Evolutionary conservation across 2,888 invertebrate species (phyloP).

Genomic region (Liposcelis brunnea): DNA sequence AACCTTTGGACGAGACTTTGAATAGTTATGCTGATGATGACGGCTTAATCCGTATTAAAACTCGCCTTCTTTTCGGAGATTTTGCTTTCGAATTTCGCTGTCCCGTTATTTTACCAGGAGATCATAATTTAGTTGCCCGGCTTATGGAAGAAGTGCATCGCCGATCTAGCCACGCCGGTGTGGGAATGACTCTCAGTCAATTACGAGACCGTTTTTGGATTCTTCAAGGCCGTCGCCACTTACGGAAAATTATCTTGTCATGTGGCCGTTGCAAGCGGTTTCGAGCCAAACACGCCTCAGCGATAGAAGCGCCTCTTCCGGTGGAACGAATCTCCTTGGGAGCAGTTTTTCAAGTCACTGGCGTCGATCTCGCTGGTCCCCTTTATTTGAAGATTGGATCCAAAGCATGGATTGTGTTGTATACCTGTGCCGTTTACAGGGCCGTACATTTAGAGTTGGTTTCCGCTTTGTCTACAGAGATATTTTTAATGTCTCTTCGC

Average conservation of each 20-base stretch:
- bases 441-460: background rate
- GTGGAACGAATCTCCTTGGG: background rate
- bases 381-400: slow-evolving; percentile 11
- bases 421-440: background rate
- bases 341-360: background rate
- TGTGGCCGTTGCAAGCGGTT: background rate
- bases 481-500: background rate
- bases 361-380: slow-evolving; percentile 13
- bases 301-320: background rate
- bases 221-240: slow-evolving; percentile 11
- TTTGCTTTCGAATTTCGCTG: slow-evolving; percentile 4
- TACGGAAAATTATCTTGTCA: background rate
- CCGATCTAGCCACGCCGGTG: background rate
- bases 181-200: background rate
- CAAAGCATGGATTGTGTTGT: background rate
- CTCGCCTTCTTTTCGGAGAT: slow-evolving; percentile 8
- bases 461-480: background rate
- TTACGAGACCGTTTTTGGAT: slow-evolving; percentile 14
- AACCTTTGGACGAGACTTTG: background rate
- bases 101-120: background rate
- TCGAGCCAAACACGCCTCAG: background rate
- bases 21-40: slow-evolving; percentile 2
- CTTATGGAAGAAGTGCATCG: background rate
- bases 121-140: background rate
- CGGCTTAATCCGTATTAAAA: slow-evolving; percentile 2